Percentiles rank a stretch among this genome's conserved stretches.
phyloP scores from a whole-genome alignment of 2,113 vertebrate species.

The Pithys albifrons region DNA sequence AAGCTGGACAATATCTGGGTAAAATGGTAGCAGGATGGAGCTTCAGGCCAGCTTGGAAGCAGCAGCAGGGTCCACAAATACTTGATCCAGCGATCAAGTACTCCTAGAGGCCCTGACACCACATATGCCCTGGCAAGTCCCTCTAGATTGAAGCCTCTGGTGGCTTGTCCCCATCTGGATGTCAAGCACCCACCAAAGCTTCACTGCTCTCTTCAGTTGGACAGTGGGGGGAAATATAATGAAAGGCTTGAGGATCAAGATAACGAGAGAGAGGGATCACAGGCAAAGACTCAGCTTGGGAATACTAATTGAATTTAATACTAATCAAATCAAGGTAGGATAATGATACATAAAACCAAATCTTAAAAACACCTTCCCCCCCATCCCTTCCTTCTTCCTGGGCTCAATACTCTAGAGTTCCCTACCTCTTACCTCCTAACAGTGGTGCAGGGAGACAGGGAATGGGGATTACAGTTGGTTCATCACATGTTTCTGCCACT shows the following conservation, averaged over 20 bases:
- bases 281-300: background rate
- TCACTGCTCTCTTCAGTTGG: background rate
- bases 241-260: background rate
- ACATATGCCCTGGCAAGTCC: background rate
- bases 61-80: background rate
- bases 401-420: background rate
- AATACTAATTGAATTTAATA: background rate
- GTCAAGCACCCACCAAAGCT: background rate
- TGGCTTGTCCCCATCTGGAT: background rate
- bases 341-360: background rate
- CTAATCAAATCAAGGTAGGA: background rate
- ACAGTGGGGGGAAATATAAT: background rate
- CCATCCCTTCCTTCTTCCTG: background rate
- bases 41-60: background rate
- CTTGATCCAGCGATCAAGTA: background rate
- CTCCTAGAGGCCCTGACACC: rapidly evolving
- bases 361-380: background rate
- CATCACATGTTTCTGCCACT: background rate
- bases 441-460: rapidly evolving
- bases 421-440: background rate
- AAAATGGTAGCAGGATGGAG: background rate
- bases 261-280: background rate
- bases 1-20: background rate
- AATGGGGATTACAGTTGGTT: background rate
- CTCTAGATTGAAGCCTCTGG: background rate